Conservation (phyloP, 2,797 vertebrate genomes). For the Pipistrellus pygmaeus region DNA sequence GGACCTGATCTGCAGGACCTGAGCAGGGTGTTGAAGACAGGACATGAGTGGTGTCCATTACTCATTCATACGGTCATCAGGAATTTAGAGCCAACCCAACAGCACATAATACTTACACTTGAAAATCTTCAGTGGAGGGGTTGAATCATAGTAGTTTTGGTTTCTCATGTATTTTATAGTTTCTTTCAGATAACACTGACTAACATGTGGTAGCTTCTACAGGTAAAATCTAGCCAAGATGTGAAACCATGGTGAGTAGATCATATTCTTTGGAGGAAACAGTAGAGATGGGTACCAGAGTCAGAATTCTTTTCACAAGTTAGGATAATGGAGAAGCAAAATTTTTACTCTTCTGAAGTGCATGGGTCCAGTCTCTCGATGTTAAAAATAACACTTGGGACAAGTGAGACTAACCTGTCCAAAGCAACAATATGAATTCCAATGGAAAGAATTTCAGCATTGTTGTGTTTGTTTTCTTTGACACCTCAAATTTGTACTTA, state of each 20-base stretch:
- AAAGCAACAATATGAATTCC: background rate
- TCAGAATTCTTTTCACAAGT: constrained; percentile 6
- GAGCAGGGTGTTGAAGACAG: background rate
- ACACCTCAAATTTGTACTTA: constrained; percentile 60
- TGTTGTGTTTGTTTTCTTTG: constrained; percentile 56
- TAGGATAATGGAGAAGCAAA: background rate
- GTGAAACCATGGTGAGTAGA: background rate
- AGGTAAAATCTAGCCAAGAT: constrained; percentile 33
- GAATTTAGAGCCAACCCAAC: background rate
- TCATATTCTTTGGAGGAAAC: constrained; percentile 1
- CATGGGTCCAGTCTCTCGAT: background rate
- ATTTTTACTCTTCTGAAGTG: background rate
- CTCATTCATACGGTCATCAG: background rate
- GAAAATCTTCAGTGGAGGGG: background rate
- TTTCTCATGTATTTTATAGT: constrained; percentile 50
- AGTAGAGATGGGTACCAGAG: background rate
- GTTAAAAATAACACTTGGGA: background rate
- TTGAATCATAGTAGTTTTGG: background rate
- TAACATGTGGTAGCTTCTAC: constrained; percentile 2
- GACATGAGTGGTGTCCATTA: background rate
- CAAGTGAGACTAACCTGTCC: background rate
- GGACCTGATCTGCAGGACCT: no score
- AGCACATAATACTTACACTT: background rate
- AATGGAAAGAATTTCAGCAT: constrained; percentile 25
- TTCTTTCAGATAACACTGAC: background rate